Conservation (phyloP, 2,888 invertebrate genomes). For the Tetragonisca angustula region DNA sequence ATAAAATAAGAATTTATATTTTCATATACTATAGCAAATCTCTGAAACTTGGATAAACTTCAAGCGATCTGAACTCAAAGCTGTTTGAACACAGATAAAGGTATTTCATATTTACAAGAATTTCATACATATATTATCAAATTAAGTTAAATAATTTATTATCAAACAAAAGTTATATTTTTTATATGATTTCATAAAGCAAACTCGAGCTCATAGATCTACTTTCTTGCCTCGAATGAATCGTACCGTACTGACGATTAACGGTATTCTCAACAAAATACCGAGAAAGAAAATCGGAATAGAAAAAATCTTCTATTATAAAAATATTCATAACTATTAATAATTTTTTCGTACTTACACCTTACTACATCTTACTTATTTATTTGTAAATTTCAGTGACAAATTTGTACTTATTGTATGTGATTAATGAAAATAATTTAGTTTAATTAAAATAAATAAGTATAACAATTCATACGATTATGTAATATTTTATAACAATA, state of each 20-base stretch:
- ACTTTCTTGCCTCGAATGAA: slow-evolving; percentile 43
- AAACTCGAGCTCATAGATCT: slow-evolving; percentile 44
- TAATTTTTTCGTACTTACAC: too few relatives aligned
- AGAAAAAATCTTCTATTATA: background rate
- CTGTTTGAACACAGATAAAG: too few relatives aligned
- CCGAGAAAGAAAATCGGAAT: slow-evolving; percentile 20
- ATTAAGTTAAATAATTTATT: background rate
- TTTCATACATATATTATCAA: too few relatives aligned
- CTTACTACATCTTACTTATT: background rate
- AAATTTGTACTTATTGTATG: background rate
- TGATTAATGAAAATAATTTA: background rate
- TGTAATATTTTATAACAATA: too few relatives aligned
- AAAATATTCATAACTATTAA: background rate
- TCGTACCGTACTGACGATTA: slow-evolving; percentile 15
- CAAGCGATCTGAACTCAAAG: too few relatives aligned
- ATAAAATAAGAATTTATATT: too few relatives aligned
- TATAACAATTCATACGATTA: background rate
- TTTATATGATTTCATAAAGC: slow-evolving; percentile 12
- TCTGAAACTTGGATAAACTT: too few relatives aligned
- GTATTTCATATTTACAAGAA: too few relatives aligned
- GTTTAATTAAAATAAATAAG: background rate
- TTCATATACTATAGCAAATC: too few relatives aligned
- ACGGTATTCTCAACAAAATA: slow-evolving; percentile 30
- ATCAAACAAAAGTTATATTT: background rate
- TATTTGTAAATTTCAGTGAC: background rate